Base-by-base conservation (phyloP, 2,797 vertebrate genomes). In the Spinibarbus caldwelli region DNA sequence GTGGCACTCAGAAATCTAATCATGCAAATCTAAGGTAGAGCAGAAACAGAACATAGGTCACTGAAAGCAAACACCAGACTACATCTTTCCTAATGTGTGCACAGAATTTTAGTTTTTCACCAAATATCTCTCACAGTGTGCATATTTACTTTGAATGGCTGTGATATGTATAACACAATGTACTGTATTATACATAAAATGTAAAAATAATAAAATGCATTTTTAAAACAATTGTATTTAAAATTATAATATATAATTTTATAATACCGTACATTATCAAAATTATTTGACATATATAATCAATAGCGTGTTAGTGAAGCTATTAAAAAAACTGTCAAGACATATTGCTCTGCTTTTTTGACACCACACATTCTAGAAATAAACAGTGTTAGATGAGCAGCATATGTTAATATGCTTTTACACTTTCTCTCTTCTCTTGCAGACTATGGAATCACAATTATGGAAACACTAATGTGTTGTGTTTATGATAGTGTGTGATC, bases 341-440 rank as follows among this genome's bases (percentile, higher is more conserved):
- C 41, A 71, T 36, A 62, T 52, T 49, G 31, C 41, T 64, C 5
- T 29, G 8, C 31, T 54, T 41, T 81, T 62, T 7, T 66, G 49
- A 41, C 57, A 41, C 75, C 62, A 38, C 45, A 77, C 15, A 34
- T 54, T 66, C 43, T 54, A 67, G 45, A 82, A 84, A 86, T 86
- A 81, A 86, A 84, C 43, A 71, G 71, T 77, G 71, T 81, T 88
- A 78, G 71, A 49, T 85, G 79, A 12, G 57, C 41, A 80, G 66
- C 86, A 85, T 80, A 83, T 80, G 70, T 36, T 70, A 41, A 12
- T 12, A 7, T 6, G 19, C 21, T 47, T 70, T 68, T 83, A 68
- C 49, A 49, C 45, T 64, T 59, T 73, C 64, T 64, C 31, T 59
- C 67, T 49, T 67, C 78, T 85, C 43, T 52, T 34, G 5, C 47